Evolutionary conservation across 2,113 vertebrate genomes (phyloP).

Genomic region (Aspidoscelis tigris): DNA sequence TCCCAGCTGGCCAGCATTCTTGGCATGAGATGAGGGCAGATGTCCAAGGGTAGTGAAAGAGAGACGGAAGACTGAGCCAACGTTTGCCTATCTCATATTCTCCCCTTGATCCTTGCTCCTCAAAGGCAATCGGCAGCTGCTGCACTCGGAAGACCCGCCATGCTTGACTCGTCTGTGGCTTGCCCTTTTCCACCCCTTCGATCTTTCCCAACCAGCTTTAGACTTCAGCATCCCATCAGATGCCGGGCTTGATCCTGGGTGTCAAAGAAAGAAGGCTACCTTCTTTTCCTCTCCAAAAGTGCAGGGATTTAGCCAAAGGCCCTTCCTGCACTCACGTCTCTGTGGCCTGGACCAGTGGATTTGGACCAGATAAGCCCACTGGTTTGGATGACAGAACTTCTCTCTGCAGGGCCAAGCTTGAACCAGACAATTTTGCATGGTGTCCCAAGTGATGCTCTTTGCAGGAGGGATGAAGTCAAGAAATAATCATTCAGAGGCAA

Average conservation of each 20-base stretch:
- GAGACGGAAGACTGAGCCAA: slow-evolving; percentile 93
- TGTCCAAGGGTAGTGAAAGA: slow-evolving; percentile 99
- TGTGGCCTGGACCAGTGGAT: too few relatives aligned
- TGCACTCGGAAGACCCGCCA: slow-evolving; percentile 83
- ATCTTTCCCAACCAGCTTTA: slow-evolving; percentile 45
- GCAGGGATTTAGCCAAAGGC: too few relatives aligned
- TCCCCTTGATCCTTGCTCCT: slow-evolving; percentile 88
- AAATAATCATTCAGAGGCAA: too few relatives aligned
- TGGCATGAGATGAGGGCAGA: slow-evolving; percentile 95
- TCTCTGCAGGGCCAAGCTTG: too few relatives aligned
- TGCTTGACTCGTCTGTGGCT: slow-evolving; percentile 72
- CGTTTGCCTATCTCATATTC: slow-evolving; percentile 97
- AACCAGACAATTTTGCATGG: too few relatives aligned
- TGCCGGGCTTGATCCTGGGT: slow-evolving; percentile 54
- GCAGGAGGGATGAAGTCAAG: too few relatives aligned
- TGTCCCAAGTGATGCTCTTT: too few relatives aligned
- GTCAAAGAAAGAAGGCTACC: slow-evolving; percentile 34
- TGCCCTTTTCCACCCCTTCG: slow-evolving; percentile 68
- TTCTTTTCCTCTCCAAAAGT: neutral
- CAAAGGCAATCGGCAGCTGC: slow-evolving; percentile 95
- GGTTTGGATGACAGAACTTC: too few relatives aligned
- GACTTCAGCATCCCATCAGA: slow-evolving; percentile 63
- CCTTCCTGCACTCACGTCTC: too few relatives aligned
- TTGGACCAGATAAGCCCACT: too few relatives aligned
- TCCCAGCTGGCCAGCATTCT: slow-evolving; percentile 98